Conservation (phyloP, 2,888 invertebrate genomes). For the Trichacis sp. region DNA sequence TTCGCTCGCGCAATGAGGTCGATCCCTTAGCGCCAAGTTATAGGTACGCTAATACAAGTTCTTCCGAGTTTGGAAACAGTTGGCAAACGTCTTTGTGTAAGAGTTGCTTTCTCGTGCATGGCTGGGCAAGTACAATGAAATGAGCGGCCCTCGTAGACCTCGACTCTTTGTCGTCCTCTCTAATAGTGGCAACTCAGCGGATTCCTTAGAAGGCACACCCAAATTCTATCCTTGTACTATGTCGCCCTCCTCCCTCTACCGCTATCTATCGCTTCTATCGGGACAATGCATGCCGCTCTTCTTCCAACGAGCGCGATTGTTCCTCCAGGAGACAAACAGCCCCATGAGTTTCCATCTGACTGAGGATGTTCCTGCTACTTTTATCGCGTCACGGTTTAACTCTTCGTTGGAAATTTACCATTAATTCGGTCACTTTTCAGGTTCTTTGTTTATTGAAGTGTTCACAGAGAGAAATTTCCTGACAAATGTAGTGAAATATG, state of each 20-base stretch:
- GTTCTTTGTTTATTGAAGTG: too few relatives aligned
- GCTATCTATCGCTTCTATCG: not conserved
- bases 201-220: slow-evolving; percentile 46
- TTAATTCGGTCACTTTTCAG: too few relatives aligned
- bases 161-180: slow-evolving; percentile 47
- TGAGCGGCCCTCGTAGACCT: slow-evolving; percentile 33
- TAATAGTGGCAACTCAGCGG: slow-evolving; percentile 54
- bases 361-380: too few relatives aligned
- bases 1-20: slow-evolving; percentile 47
- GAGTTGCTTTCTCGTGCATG: slow-evolving; percentile 35
- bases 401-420: too few relatives aligned
- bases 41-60: slow-evolving; percentile 59
- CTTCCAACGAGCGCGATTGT: too few relatives aligned
- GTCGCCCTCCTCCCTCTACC: slow-evolving; percentile 20
- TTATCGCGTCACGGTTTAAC: too few relatives aligned
- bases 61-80: slow-evolving; percentile 54
- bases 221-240: slow-evolving; percentile 34
- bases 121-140: slow-evolving; percentile 53
- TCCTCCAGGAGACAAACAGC: too few relatives aligned
- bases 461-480: too few relatives aligned
- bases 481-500: too few relatives aligned
- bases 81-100: slow-evolving; percentile 47
- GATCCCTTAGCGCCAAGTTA: slow-evolving; percentile 59
- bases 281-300: slow-evolving; percentile 20
- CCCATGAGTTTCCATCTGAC: too few relatives aligned